These are phyloP conservation scores for Lissonota sp. DNA, from an alignment of 2,888 invertebrate species.

Conservation along the genomic window DNA sequence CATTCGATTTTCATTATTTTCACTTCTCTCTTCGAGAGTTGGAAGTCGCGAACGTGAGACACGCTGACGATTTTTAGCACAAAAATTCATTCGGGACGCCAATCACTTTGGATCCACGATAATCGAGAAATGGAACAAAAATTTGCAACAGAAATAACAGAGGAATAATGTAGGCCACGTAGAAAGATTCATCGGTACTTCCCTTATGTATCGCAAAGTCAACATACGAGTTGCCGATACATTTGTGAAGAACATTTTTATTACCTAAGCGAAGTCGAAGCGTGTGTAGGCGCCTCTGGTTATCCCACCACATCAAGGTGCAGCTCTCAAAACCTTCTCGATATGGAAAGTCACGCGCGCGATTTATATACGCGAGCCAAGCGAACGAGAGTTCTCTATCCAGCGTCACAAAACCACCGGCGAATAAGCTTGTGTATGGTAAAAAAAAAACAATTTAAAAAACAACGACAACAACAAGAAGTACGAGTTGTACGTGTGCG, in stretches of 20 bases:
- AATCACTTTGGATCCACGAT: conserved; percentile 55
- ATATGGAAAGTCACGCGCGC: conserved; percentile 79
- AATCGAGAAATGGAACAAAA: conserved; percentile 37
- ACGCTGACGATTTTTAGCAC: conserved; percentile 47
- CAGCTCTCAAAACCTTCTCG: conserved; percentile 76
- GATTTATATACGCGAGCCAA: conserved; percentile 64
- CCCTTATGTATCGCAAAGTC: neutral
- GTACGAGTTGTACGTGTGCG: no score
- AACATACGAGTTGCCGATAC: neutral
- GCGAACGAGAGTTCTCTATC: conserved; percentile 61
- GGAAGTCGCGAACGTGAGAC: conserved; percentile 38
- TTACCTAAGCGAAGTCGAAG: conserved; percentile 71
- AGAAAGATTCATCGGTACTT: conserved; percentile 33
- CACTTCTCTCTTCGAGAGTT: conserved; percentile 13
- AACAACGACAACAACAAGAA: no score
- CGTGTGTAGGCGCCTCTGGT: conserved; percentile 78
- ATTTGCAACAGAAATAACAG: conserved; percentile 32
- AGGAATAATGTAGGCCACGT: conserved; percentile 66
- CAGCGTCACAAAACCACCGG: conserved; percentile 68
- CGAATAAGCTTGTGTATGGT: conserved; percentile 64
- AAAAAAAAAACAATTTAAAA: neutral
- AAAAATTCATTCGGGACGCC: conserved; percentile 65
- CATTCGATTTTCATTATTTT: conserved; percentile 13
- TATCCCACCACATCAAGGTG: conserved; percentile 75
- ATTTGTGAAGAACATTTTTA: conserved; percentile 69